Conservation (phyloP, 2,113 vertebrate species). For the Petromus typicus region DNA sequence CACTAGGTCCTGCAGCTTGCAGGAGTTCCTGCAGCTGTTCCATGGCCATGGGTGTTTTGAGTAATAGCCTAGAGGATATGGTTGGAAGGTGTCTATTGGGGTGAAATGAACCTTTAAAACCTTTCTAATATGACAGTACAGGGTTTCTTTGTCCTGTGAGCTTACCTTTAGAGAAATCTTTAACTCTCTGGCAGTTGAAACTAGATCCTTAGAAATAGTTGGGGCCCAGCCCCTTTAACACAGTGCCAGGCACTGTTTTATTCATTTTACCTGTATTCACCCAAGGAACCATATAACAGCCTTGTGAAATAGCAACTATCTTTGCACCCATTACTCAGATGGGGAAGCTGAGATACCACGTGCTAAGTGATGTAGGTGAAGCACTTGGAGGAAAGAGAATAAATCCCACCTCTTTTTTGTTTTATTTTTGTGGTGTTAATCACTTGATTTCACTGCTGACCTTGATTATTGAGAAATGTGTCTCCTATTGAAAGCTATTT, state of each 20-base stretch:
- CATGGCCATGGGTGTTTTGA: background rate
- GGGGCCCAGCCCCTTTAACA: background rate
- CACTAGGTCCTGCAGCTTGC: background rate
- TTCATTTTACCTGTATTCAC: background rate
- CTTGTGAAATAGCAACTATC: background rate
- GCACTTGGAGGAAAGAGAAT: background rate
- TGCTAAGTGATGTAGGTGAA: background rate
- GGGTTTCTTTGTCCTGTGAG: background rate
- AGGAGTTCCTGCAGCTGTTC: background rate
- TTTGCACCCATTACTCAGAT: background rate
- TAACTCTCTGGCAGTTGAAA: background rate
- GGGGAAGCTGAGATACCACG: background rate
- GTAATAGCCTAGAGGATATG: background rate
- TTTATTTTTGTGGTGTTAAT: background rate
- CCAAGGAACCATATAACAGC: background rate
- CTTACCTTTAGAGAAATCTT: background rate
- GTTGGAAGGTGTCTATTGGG: background rate
- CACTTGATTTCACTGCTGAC: conserved; percentile 3
- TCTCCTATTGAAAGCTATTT: conserved; percentile 22
- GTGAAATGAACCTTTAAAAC: background rate
- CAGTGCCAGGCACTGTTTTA: background rate
- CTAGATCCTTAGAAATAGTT: background rate
- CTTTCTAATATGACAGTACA: background rate
- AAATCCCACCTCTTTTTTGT: background rate
- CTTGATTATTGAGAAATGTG: conserved; percentile 58